Base-by-base conservation (phyloP, 2,113 vertebrate genomes). In the Dicentrarchus labrax region DNA sequence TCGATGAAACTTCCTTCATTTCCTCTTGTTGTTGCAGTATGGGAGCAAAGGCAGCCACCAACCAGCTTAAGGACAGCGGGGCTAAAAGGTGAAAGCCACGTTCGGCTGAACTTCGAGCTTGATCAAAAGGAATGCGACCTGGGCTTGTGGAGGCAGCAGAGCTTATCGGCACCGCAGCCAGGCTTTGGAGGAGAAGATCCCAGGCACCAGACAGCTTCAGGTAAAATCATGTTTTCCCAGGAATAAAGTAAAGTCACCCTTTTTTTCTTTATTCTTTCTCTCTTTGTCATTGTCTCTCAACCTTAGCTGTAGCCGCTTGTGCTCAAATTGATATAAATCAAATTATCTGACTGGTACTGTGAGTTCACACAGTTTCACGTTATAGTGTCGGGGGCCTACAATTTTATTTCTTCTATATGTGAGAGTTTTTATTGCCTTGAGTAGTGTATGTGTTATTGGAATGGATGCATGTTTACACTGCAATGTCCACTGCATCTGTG, bases 1-100 rank as follows among this genome's bases (percentile, higher is more conserved):
- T 86, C 76, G 89, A 92, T 88, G 76, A 94, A 94, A 93, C 91
- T 90, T 93, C 92, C 94, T 93, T 95, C 80, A 95, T 96, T 96
- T 95, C 92, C 94, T 95, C 92, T 88, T 91, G 92, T 94, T 95
- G 92, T 93, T 94, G 88, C 88, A 91, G 87, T 82, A 86, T 88
- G 78, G 85, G 86, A 93, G 90, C 88, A 64, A 75, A 86, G 79
- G 86, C 85, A 75, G 64, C 85, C 89, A 82, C 82, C 82, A 76
- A 77, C 85, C 86, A 84, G 93, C 89, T 93, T 94, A 94, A 87
- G 85, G 86, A 89, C 88, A 87, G 75, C 45, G 38, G 85, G 83
- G 94, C 86, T 93, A 90, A 95, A 94, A 95, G 95, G 94, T 95
- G 94, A 96, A 92, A 48, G 89, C 75, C 86, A 94, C 60, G 87